These are phyloP conservation scores for Lagopus leucura DNA, from an alignment of 2,113 vertebrate genomes.

Conservation along the genomic window DNA sequence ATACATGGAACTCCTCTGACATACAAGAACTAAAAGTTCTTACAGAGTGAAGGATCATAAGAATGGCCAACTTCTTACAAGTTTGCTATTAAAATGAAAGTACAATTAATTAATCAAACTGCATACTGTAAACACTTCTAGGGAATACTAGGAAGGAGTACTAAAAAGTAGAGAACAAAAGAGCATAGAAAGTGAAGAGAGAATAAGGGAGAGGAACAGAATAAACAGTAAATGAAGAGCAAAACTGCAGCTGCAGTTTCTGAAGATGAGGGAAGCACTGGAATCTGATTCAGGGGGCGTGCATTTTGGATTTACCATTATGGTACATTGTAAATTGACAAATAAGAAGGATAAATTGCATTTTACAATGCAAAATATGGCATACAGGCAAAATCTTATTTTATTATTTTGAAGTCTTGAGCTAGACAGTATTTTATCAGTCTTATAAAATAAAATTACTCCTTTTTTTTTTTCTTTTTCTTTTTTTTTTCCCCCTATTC, in stretches of 20 bases:
- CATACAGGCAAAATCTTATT: background rate
- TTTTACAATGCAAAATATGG: background rate
- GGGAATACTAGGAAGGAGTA: background rate
- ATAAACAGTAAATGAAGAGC: background rate
- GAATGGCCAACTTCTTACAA: background rate
- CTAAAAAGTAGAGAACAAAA: background rate
- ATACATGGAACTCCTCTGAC: fast-evolving
- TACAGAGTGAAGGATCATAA: background rate
- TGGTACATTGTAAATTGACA: background rate
- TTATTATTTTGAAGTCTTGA: background rate
- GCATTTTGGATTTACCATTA: background rate
- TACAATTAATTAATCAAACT: background rate
- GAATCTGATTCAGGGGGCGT: fast-evolving
- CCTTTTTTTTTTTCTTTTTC: too few relatives aligned
- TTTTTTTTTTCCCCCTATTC: background rate
- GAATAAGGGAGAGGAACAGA: background rate
- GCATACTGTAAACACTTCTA: background rate
- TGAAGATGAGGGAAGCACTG: background rate
- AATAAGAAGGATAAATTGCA: background rate
- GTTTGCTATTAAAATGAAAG: background rate
- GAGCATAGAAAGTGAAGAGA: background rate
- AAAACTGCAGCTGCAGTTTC: background rate
- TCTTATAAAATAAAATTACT: background rate
- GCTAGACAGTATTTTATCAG: background rate
- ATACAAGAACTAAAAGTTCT: background rate